phyloP scores from a whole-genome alignment of 2,797 vertebrate genomes.

The Okamejei kenojei region DNA sequence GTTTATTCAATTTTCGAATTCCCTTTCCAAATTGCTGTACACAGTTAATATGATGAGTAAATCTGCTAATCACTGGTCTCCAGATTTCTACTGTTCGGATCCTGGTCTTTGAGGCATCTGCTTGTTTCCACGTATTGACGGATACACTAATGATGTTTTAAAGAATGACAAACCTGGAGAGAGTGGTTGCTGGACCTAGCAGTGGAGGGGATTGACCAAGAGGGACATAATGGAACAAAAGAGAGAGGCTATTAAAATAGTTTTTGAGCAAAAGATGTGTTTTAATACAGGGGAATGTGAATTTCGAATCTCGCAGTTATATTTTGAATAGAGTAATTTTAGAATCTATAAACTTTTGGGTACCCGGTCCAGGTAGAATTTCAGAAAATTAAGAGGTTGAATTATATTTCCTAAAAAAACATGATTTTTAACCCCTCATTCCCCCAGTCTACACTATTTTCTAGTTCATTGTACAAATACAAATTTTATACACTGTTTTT shows the following conservation, averaged over 20 bases:
- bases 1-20: not conserved
- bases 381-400: not conserved
- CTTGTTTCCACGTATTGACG: not conserved
- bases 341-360: not conserved
- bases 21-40: not conserved
- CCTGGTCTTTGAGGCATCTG: not conserved
- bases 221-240: not conserved
- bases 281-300: not conserved
- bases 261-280: too few relatives aligned
- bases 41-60: not conserved
- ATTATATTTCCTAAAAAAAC: not conserved
- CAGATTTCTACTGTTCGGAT: not conserved
- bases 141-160: not conserved
- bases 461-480: not conserved
- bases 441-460: not conserved
- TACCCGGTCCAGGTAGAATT: too few relatives aligned
- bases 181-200: not conserved
- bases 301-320: not conserved
- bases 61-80: not conserved
- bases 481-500: too few relatives aligned
- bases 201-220: not conserved
- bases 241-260: not conserved
- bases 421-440: not conserved
- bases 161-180: not conserved
- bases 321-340: slow-evolving; percentile 2